Conservation (phyloP, 2,113 vertebrate species). For the Donacobius atricapilla region DNA sequence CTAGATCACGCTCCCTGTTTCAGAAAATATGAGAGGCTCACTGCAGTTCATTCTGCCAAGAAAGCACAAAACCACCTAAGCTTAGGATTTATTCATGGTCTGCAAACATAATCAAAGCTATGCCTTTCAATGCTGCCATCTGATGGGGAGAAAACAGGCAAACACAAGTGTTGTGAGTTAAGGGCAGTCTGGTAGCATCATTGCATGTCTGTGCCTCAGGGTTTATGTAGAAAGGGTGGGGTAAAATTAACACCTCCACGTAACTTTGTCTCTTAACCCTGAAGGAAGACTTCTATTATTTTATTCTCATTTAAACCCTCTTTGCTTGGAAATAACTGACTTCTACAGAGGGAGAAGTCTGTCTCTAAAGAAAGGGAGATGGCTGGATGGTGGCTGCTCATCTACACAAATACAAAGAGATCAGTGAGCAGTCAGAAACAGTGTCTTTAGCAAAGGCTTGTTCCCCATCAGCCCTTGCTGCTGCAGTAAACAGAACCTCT, state of each 20-base stretch:
- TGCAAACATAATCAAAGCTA: neutral
- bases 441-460: neutral
- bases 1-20: neutral
- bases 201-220: neutral
- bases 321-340: neutral
- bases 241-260: neutral
- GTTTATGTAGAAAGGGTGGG: neutral
- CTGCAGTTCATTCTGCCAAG: neutral
- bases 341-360: neutral
- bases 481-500: neutral
- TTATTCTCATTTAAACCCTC: neutral
- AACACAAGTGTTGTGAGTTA: neutral
- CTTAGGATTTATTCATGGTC: neutral
- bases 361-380: neutral
- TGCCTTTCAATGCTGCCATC: slow-evolving; percentile 43
- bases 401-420: neutral
- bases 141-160: slow-evolving; percentile 17
- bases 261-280: neutral
- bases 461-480: neutral
- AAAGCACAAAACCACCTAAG: neutral
- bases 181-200: neutral
- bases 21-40: neutral
- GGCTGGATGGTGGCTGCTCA: neutral
- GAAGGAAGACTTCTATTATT: neutral
- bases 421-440: neutral